Base-by-base conservation (phyloP, 2,888 invertebrate genomes). In the Campoplex nolae region DNA sequence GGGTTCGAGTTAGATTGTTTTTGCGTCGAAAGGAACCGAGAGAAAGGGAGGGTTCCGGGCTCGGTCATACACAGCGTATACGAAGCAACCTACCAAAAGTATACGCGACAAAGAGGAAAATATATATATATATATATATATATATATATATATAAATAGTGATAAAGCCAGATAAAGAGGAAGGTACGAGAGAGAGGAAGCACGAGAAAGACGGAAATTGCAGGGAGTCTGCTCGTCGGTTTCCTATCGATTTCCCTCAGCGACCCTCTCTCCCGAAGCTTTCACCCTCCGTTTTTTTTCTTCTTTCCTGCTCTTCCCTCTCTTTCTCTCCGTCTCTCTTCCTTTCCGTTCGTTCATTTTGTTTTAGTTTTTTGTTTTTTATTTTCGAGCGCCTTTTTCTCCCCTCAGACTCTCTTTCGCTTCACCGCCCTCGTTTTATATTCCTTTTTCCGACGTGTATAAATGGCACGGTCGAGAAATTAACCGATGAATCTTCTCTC, bases 171-270 rank as follows among this genome's bases (percentile, higher is more conserved):
- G 23, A 32, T n/a, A 54, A 54, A 35, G 23, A 74, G 23, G 62
- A 32, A 74, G 62, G 56, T 11, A 28, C 9, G 56, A 9, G 23
- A 23, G 23, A 84, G 67, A 45, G 67, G 68, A 42, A 54, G 77
- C 76, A 68, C 32, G 67, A 77, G 80, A 56, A 42, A 85, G 88
- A 83, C 73, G 77, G 80, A 79, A 75, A 83, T 75, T 82, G 76
- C 78, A 80, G 83, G 76, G 86, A 82, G 85, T 84, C 77, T 74
- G 81, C 78, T 82, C 82, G 86, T 78, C 84, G 81, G 84, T 87
- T 87, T 87, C 81, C 86, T 87, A 87, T 87, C 86, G 86, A 87
- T 87, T 87, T 87, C 86, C 86, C 86, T 86, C 86, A 80, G 86
- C 71, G 65, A 70, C 75, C 86, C 81, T 84, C 77, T 77, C 81